Evolutionary conservation across 2,113 vertebrate species (phyloP), one percentile per base, ranked within the genome.

Genomic region (Actenoides hombroni): DNA sequence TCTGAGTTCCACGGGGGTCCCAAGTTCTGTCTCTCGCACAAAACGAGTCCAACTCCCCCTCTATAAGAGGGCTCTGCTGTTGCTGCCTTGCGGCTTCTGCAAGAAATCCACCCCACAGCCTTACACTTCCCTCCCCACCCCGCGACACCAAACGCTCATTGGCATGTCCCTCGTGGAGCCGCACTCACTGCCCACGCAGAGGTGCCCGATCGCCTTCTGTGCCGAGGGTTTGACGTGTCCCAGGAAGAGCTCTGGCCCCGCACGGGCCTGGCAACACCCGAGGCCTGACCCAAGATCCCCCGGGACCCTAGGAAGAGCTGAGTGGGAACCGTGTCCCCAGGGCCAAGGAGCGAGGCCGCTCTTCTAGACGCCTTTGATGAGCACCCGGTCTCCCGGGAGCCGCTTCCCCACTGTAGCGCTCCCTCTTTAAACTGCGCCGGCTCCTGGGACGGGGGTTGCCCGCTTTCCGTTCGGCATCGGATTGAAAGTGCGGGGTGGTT

Each of bases 41-140:
- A 31, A 67, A 17, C 9, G 6, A 39, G 6, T 4, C 4, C 20
- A 10, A 4, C 9, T 39, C 5, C 33, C 6, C 5, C 2, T 2
- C 16, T 3, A 29, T 35, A 7, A 23, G 35, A 3, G 14, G 23
- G 4, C 9, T 1, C 65, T 7, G 24, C 31, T 2, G 48, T 15
- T 13, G 53, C 57, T 68, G 60, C n/a, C 40, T 2, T 0, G 69
- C 6, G 20, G 39, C 68, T 57, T 24, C 29, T 10, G 10, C 16
- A 20, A 14, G 33, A 28, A 21, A 4, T 44, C 24, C 46, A 5
- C 23, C 61, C 20, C 13, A 28, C 51, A 53, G 29, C 59, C 17
- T 9, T 25, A 4, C 31, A 24, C 3, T 33, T 33, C 65, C 14
- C 17, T 25, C 3, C 40, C n/a, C 2, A 20, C 16, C 25, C 4